Conservation (phyloP, 2,113 vertebrate genomes). For the Oostethus manadensis region DNA sequence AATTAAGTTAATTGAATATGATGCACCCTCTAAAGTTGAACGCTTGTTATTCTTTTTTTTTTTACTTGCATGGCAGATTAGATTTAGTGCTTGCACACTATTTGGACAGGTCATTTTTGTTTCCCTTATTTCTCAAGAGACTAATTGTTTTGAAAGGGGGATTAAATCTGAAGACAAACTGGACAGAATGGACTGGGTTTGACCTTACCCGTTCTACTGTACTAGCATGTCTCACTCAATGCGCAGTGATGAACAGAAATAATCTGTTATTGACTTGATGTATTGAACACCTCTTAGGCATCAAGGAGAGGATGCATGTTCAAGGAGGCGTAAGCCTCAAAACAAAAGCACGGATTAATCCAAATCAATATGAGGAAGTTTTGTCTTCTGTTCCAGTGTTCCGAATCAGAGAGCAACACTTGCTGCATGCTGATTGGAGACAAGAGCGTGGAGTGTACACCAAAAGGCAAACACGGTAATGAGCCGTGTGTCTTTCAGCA, state of each 20-base stretch:
- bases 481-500: conserved; percentile 51
- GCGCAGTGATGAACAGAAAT: conserved; percentile 2
- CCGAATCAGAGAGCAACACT: neutral
- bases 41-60: conserved; percentile 16
- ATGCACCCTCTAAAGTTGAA: no score
- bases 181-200: no score
- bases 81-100: no score
- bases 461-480: conserved; percentile 59
- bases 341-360: conserved; percentile 28
- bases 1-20: no score
- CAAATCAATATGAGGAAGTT: conserved; percentile 41
- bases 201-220: neutral
- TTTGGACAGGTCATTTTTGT: no score
- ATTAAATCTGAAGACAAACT: no score
- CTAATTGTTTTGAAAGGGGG: neutral
- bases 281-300: conserved; percentile 27
- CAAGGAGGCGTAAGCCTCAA: conserved; percentile 26
- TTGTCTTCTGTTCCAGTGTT: conserved; percentile 15
- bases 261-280: conserved; percentile 39
- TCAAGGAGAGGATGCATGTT: conserved; percentile 27
- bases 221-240: neutral
- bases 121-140: neutral
- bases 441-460: conserved; percentile 24
- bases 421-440: conserved; percentile 8
- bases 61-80: no score